Evolutionary conservation across 1,140 invertebrate species (phyloP).

Genomic region (Popillia japonica): DNA sequence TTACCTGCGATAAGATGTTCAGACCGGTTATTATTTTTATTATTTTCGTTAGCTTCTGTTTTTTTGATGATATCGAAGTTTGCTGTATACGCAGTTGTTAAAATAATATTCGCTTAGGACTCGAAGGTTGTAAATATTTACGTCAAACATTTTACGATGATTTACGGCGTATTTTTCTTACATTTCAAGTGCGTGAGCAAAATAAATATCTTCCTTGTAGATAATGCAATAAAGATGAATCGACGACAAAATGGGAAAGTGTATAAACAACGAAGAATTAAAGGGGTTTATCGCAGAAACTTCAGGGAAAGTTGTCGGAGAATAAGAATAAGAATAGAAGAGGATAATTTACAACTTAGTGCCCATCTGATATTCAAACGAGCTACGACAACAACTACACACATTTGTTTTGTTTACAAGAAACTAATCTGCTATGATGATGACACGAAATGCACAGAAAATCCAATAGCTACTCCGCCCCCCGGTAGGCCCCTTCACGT

Average conservation of each 20-base stretch:
- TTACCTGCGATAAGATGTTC: neutral
- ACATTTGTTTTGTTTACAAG: constrained; percentile 40
- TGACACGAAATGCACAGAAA: constrained; percentile 30
- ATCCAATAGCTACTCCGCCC: constrained; percentile 33
- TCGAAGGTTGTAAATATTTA: neutral
- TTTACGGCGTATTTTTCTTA: neutral
- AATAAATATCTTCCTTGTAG: neutral
- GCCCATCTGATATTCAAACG: constrained; percentile 14
- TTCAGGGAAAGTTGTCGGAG: neutral
- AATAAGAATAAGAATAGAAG: neutral
- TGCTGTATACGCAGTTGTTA: neutral
- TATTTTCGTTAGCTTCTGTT: neutral
- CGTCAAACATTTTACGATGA: neutral
- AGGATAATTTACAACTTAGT: neutral
- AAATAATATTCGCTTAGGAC: neutral
- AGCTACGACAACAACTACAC: constrained; percentile 13
- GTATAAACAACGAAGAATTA: neutral
- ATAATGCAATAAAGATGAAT: neutral
- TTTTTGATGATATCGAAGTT: neutral
- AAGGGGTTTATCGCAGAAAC: neutral
- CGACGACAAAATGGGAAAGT: neutral
- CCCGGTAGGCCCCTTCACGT: neutral
- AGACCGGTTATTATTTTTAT: neutral
- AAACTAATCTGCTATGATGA: constrained; percentile 39
- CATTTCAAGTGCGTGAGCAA: neutral